Evolutionary conservation across 2,888 invertebrate genomes (phyloP).

Genomic region (Phrixothrix hirtus): DNA sequence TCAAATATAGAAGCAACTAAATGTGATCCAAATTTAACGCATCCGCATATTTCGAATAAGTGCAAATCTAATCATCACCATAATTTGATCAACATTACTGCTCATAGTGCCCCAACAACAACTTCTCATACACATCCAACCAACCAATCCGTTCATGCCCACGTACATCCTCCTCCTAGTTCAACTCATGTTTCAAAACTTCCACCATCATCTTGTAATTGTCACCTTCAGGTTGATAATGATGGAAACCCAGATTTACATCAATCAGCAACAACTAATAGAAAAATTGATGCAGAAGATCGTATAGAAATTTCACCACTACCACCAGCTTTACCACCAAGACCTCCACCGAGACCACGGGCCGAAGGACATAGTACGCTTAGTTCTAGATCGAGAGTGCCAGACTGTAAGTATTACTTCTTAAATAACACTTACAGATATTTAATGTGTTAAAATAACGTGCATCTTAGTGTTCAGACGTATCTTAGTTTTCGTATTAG

Average conservation of each 20-base stretch:
- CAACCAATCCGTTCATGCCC: conserved; percentile 45
- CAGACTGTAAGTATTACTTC: conserved; percentile 44
- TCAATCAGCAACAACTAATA: conserved; percentile 32
- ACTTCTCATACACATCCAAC: conserved; percentile 45
- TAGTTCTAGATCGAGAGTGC: conserved; percentile 45
- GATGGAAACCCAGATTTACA: conserved; percentile 41
- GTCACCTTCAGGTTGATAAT: conserved; percentile 49
- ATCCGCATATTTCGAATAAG: conserved; percentile 28
- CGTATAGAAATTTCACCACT: conserved; percentile 55
- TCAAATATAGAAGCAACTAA: conserved; percentile 37
- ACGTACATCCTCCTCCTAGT: conserved; percentile 48
- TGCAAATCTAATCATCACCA: conserved; percentile 37
- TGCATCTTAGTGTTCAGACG: too few relatives aligned
- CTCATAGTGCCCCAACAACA: conserved; percentile 39
- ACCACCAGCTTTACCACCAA: conserved; percentile 57
- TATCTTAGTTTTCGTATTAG: too few relatives aligned
- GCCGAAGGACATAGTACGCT: conserved; percentile 49
- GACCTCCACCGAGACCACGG: conserved; percentile 56
- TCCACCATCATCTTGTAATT: conserved; percentile 45
- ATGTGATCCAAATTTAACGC: conserved; percentile 42
- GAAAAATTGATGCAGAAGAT: conserved; percentile 54
- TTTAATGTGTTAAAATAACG: too few relatives aligned
- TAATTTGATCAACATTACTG: conserved; percentile 35
- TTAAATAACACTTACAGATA: too few relatives aligned
- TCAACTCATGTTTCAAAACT: conserved; percentile 41